A percentile compares a stretch with the other conserved stretches of the same genome.
Evolutionary conservation across 2,113 vertebrate genomes (phyloP).

Genomic region (Dissostichus mawsoni): DNA sequence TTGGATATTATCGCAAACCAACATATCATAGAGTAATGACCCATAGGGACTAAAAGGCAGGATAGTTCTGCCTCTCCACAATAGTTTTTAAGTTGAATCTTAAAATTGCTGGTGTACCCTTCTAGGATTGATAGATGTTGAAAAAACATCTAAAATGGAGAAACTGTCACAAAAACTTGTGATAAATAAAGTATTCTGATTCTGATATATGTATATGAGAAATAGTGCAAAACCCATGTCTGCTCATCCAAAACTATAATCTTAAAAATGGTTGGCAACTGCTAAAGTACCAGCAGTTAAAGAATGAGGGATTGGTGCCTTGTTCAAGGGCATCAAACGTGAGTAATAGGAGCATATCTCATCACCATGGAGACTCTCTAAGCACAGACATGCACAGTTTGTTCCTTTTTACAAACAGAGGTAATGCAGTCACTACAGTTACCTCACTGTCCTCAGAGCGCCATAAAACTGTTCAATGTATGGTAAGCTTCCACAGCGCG

Average conservation of each 20-base stretch:
- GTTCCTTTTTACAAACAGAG: constrained; percentile 46
- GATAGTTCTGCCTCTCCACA: background rate
- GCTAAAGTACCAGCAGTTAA: background rate
- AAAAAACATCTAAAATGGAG: too few species aligned
- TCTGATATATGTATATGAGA: background rate
- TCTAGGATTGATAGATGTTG: too few species aligned
- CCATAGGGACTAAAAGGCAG: background rate
- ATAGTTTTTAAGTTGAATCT: too few species aligned
- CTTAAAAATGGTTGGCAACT: background rate
- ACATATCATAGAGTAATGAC: too few species aligned
- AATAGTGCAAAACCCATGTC: background rate
- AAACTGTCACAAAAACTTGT: too few species aligned
- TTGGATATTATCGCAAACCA: too few species aligned
- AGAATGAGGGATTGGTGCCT: background rate
- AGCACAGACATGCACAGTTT: constrained; percentile 21
- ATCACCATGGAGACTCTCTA: constrained; percentile 18
- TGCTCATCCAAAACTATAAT: background rate
- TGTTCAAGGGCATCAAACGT: background rate
- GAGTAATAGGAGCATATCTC: background rate
- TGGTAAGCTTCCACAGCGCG: constrained; percentile 42
- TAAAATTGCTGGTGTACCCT: too few species aligned
- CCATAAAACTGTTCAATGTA: constrained; percentile 31
- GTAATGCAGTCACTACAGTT: background rate
- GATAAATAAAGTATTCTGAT: too few species aligned
- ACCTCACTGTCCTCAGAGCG: constrained; percentile 14